phyloP scores from a whole-genome alignment of 2,888 invertebrate genomes.

The Macrosoma leucophasiata region DNA sequence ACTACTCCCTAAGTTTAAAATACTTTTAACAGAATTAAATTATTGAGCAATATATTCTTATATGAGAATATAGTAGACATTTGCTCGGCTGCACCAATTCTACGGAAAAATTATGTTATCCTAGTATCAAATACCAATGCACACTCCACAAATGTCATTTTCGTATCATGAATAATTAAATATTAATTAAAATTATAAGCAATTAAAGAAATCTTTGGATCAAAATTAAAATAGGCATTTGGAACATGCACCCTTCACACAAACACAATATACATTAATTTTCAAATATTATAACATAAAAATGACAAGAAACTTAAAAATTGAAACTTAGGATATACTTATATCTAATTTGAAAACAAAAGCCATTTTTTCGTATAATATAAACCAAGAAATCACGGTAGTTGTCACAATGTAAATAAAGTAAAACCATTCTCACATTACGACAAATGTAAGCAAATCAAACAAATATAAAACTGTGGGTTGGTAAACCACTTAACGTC shows the following conservation, averaged over 20 bases:
- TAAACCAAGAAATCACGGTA: conserved; percentile 53
- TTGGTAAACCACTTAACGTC: conserved; percentile 8
- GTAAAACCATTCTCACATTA: conserved; percentile 28
- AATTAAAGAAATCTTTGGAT: conserved; percentile 72
- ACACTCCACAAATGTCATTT: conserved; percentile 72
- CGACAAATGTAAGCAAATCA: conserved; percentile 28
- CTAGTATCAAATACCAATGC: conserved; percentile 70
- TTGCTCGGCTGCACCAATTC: conserved; percentile 74
- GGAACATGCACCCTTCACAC: conserved; percentile 67
- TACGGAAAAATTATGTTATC: conserved; percentile 63
- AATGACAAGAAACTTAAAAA: conserved; percentile 62
- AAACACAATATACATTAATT: conserved; percentile 58
- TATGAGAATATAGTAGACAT: conserved; percentile 72
- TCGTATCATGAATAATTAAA: conserved; percentile 53
- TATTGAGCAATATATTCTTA: conserved; percentile 74
- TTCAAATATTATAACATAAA: conserved; percentile 56
- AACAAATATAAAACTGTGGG: conserved; percentile 13
- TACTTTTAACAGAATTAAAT: conserved; percentile 72
- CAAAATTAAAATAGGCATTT: conserved; percentile 69
- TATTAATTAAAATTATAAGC: conserved; percentile 48
- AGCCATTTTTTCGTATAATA: conserved; percentile 58
- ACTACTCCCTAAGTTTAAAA: conserved; percentile 66
- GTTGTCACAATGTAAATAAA: conserved; percentile 31
- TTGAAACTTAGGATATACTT: conserved; percentile 59
- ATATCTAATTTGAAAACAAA: conserved; percentile 67